Evolutionary conservation across 1,140 invertebrate species (phyloP), one percentile per base, ranked within the genome.

Genomic region (Aporrectodea caliginosa): DNA sequence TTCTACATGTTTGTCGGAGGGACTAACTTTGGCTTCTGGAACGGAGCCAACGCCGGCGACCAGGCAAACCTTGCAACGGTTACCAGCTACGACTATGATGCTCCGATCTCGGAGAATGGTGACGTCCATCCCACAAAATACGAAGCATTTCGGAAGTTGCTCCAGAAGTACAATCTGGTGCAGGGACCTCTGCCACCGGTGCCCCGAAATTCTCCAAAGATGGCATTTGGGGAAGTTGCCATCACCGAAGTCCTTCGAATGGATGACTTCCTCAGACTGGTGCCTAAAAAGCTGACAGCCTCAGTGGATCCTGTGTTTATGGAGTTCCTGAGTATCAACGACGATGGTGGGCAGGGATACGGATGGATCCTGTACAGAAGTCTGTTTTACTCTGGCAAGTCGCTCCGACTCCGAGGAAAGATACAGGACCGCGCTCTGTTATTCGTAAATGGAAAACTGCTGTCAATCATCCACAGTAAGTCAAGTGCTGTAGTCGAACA

Each of bases 1-100:
- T 88, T 91, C 80, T 92, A 91, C 84, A 92, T 92, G 91, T 91
- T 92, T 81, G 58, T 77, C 16, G 75, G 75, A n/a, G 75, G 91
- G n/a, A 92, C 91, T 0, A 92, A 89, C 82, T 92, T 91, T 85
- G 92, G 91, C 2, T 92, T 91, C 82, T 87, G 90, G 83, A 90
- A 90, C 81, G 91, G 91, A 32, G 89, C 90, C 1, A 90, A 91
- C 16, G 73, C 33, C 73, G n/a, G 31, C 2, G 31, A 33, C 16
- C n/a, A 68, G 2, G 79, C 32, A 6, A 31, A 69, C 30, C n/a
- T 72, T 22, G 35, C 79, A 6, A 77, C 34, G 2, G 32, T 76
- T 2, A 80, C 79, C 22, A 78, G 75, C 33, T 79, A 80, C 33
- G 79, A 80, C 58, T 80, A 79, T 70, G 73, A 78, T 83, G 90